A percentile compares a stretch with the other conserved stretches of the same genome.
Conservation (phyloP, 2,797 vertebrate species). For the Leuciscus waleckii region DNA sequence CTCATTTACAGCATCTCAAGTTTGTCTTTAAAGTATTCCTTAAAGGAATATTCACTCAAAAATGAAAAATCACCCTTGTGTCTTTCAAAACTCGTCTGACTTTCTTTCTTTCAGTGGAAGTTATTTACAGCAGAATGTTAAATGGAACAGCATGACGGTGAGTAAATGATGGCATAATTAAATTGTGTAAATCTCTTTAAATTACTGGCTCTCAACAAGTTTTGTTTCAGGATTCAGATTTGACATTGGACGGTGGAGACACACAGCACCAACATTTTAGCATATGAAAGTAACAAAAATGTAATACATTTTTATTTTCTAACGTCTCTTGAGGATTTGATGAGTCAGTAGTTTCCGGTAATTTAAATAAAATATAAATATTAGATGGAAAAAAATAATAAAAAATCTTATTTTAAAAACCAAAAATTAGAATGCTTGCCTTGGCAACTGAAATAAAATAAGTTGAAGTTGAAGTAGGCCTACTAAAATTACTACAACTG, state of each 20-base stretch:
- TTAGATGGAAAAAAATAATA: background rate
- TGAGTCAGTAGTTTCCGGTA: background rate
- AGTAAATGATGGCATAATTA: background rate
- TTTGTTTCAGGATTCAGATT: background rate
- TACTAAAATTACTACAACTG: no score
- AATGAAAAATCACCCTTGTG: background rate
- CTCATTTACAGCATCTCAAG: slow-evolving; percentile 27
- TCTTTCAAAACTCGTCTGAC: background rate
- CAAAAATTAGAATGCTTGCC: no score
- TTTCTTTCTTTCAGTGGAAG: background rate
- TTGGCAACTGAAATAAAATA: no score
- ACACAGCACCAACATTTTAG: background rate
- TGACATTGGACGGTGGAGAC: background rate
- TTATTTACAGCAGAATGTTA: background rate
- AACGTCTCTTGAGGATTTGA: background rate
- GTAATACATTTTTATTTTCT: background rate
- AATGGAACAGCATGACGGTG: background rate
- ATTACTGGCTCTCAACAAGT: background rate
- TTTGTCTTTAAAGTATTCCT: background rate
- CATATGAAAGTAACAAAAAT: background rate
- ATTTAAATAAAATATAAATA: background rate
- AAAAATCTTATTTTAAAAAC: no score
- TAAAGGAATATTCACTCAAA: background rate
- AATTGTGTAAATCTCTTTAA: background rate
- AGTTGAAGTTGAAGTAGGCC: no score